These are phyloP conservation scores for Acromyrmex charruanus DNA, from an alignment of 1,140 invertebrate genomes.

Conservation along the genomic window DNA sequence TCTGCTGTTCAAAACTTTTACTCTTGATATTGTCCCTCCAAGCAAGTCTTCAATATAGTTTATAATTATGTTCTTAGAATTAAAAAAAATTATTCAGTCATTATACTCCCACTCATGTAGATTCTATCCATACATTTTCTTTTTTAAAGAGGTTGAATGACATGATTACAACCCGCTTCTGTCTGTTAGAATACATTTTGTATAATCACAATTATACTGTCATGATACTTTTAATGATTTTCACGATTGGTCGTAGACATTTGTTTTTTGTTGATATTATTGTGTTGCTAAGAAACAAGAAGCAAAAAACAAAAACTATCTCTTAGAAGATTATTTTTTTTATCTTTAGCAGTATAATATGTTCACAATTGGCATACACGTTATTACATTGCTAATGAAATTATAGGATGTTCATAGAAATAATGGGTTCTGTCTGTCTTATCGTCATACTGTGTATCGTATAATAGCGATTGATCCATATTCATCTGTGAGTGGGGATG, in stretches of 20 bases:
- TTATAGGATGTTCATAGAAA: neutral
- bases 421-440: neutral
- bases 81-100: too few species aligned
- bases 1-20: too few species aligned
- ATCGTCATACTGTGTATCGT: neutral
- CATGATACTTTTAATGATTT: too few species aligned
- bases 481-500: constrained; percentile 12
- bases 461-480: constrained; percentile 21
- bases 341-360: neutral
- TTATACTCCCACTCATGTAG: too few species aligned
- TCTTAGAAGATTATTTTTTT: neutral
- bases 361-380: neutral
- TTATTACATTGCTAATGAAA: neutral
- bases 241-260: too few species aligned
- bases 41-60: too few species aligned
- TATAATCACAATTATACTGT: neutral
- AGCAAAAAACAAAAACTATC: neutral
- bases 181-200: neutral
- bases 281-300: neutral
- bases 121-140: too few species aligned
- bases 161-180: neutral
- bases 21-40: too few species aligned
- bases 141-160: too few species aligned
- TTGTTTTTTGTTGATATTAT: neutral
- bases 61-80: too few species aligned